These are phyloP conservation scores for Cylas formicarius DNA, from an alignment of 1,140 invertebrate genomes.

Conservation along the genomic window DNA sequence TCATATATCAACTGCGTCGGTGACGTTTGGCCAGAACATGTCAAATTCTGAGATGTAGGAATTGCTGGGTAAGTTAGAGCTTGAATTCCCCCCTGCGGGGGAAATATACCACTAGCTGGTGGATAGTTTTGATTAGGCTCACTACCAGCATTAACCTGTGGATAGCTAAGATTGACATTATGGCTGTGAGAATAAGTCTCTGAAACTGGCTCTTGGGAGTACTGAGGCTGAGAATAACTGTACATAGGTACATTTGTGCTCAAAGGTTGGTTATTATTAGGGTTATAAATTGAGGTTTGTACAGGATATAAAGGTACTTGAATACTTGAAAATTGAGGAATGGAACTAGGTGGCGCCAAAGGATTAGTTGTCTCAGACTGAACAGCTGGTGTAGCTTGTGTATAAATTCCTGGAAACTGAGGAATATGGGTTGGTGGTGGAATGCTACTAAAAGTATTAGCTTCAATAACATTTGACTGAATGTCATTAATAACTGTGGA, in stretches of 20 bases:
- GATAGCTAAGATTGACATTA: constrained; percentile 13
- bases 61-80: constrained; percentile 8
- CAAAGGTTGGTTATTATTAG: not conserved
- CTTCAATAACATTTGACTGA: too few relatives aligned
- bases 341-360: not conserved
- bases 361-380: too few relatives aligned
- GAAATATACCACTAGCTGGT: not conserved
- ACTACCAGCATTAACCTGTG: constrained; percentile 2
- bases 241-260: constrained; percentile 1
- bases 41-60: constrained; percentile 8
- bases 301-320: constrained; percentile 7
- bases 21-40: constrained; percentile 12
- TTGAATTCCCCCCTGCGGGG: not conserved
- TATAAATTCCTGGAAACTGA: constrained; percentile 14
- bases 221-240: constrained; percentile 14
- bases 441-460: not conserved
- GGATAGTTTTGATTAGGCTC: constrained; percentile 7
- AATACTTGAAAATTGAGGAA: constrained; percentile 4
- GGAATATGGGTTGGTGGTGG: constrained; percentile 9
- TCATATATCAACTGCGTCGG: constrained; percentile 33
- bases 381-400: not conserved
- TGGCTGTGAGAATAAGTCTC: not conserved
- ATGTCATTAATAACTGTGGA: too few relatives aligned
- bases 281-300: constrained; percentile 14
- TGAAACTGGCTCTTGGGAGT: not conserved